Base-by-base conservation (phyloP, 2,113 vertebrate genomes). In the Lepus timidus region DNA sequence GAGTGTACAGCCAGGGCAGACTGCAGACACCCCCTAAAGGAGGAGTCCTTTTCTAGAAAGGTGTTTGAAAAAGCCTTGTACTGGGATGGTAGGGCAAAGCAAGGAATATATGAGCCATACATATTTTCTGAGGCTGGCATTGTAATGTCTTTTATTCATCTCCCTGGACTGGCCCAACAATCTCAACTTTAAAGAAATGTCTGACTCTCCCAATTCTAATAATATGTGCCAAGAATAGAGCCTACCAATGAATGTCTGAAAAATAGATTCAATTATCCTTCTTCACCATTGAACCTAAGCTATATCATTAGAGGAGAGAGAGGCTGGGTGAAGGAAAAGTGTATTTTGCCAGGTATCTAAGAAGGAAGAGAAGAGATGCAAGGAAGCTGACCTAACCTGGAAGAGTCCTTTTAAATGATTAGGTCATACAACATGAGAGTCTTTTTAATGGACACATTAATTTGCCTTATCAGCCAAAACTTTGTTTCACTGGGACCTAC, bases 141-240 rank as follows among this genome's bases (percentile, higher is more conserved):
- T 94, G 85, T 89, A 27, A 68, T 71, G 65, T 82, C 96, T 96
- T 67, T 89, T 91, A 96, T 94, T 90, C 94, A 94, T 62, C 92
- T 95, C 88, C 95, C 49, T 75, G 86, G 65, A 87, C 93, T 75
- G 96, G 89, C 44, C 76, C 74, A 90, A 81, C 27, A 64, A 31
- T 23, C 78, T 86, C 49, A 31, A 27, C 80, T 83, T 87, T 92
- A 84, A 84, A 55, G 83, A 91, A 94, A 96, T 27, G 1, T 51
- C 52, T 93, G 64, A 23, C 70, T 20, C 23, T 73, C 74, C 96
- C 79, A 93, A 33, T 95, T 95, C 86, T 25, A 96, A 96, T 81
- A 95, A 94, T 88, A 64, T 3, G 70, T 86, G 79, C 76, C 95
- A 78, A 92, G 85, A 97, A 97, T 58, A 91, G 82, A 90, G 85